These are phyloP conservation scores for Microcebus ravelobensis DNA, from an alignment of 2,113 vertebrate species.

Conservation along the genomic window DNA sequence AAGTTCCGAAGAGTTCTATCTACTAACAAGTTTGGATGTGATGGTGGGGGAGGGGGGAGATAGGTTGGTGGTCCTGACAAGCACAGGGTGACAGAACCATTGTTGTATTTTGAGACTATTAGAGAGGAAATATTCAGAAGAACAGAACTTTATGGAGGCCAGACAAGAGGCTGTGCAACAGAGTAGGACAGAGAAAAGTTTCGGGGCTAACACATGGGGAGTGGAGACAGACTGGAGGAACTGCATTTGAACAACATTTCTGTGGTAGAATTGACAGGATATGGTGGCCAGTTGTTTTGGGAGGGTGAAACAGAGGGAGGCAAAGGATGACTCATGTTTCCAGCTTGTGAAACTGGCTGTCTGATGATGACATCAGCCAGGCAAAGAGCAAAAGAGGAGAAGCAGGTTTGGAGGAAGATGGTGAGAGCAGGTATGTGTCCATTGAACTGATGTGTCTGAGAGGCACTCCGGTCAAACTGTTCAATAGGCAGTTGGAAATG, in stretches of 20 bases:
- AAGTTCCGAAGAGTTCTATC: background rate
- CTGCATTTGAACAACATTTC: background rate
- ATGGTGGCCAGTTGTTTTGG: background rate
- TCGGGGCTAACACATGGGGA: background rate
- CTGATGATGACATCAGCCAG: background rate
- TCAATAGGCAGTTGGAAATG: background rate
- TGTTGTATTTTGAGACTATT: background rate
- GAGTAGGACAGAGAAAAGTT: background rate
- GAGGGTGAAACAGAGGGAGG: background rate
- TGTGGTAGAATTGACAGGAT: background rate
- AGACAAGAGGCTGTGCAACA: background rate
- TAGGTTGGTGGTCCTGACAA: background rate
- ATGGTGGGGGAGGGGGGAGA: background rate
- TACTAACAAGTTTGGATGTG: background rate
- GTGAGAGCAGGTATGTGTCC: background rate
- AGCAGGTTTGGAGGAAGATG: background rate
- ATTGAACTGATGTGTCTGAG: background rate
- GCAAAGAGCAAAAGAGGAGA: background rate
- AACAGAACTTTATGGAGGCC: background rate
- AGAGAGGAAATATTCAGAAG: background rate
- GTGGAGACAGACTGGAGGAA: background rate
- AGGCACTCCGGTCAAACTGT: background rate
- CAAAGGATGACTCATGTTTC: background rate
- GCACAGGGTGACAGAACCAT: background rate
- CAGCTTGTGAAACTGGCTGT: slow-evolving; percentile 20